phyloP scores from a whole-genome alignment of 2,797 vertebrate genomes.

The Okamejei kenojei region DNA sequence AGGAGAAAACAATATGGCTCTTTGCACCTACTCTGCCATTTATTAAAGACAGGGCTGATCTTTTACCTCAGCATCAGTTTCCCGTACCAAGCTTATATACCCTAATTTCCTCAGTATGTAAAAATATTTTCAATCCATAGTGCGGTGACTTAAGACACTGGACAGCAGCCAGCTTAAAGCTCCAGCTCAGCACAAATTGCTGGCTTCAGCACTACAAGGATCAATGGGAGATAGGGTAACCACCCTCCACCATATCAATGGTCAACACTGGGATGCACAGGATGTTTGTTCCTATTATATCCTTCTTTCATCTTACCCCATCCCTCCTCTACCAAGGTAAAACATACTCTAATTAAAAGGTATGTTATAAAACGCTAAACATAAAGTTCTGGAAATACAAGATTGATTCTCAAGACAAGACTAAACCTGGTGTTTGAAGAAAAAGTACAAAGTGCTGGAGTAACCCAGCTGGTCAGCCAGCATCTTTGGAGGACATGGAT shows the following conservation, averaged over 20 bases:
- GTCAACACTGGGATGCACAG: not conserved
- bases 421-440: not conserved
- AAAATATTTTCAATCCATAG: too few species aligned
- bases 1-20: too few species aligned
- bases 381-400: not conserved
- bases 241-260: not conserved
- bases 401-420: not conserved
- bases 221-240: not conserved
- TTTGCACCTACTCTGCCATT: too few species aligned
- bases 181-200: not conserved
- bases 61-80: too few species aligned
- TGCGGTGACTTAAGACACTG: not conserved
- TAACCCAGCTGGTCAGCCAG: too few species aligned
- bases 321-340: not conserved
- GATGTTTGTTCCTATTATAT: not conserved
- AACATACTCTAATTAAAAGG: not conserved
- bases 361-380: not conserved
- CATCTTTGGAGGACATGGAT: too few species aligned
- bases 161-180: not conserved
- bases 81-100: too few species aligned
- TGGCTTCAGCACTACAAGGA: not conserved
- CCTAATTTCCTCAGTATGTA: too few species aligned
- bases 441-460: too few species aligned
- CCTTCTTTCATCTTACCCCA: not conserved
- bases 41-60: too few species aligned